Conservation (phyloP, 2,113 vertebrate genomes). For the Lamprologus callipterus region DNA sequence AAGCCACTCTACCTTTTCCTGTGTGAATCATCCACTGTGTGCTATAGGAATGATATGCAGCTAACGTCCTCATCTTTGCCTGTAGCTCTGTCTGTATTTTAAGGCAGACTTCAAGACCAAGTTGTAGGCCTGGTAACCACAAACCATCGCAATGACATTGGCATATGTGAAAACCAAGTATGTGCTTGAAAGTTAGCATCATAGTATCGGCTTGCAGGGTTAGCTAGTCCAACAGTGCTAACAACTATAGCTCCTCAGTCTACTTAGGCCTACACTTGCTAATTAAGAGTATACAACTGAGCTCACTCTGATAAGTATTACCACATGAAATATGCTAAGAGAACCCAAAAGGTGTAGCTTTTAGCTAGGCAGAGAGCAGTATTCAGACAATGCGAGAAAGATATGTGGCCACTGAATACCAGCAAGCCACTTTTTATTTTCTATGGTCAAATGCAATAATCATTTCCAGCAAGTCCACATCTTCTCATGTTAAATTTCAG, state of each 20-base stretch:
- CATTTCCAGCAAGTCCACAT: background rate
- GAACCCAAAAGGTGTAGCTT: background rate
- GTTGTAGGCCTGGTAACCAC: background rate
- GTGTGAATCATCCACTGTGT: background rate
- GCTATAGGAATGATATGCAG: background rate
- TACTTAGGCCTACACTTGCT: background rate
- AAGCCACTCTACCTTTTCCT: background rate
- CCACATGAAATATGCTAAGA: background rate
- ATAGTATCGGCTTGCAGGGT: background rate
- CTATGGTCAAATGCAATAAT: background rate
- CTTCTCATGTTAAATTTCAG: background rate
- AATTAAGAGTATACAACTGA: background rate
- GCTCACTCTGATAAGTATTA: background rate
- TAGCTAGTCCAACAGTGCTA: background rate
- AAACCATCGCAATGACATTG: background rate
- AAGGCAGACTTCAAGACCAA: background rate
- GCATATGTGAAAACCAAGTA: background rate
- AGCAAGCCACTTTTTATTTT: background rate
- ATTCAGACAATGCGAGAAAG: accelerated
- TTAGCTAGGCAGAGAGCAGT: background rate
- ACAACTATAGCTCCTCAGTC: background rate
- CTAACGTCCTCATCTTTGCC: background rate
- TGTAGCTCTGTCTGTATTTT: background rate
- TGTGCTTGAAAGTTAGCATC: background rate
- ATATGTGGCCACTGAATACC: background rate